Base-by-base conservation (phyloP, 2,113 vertebrate genomes). In the Bos taurus region DNA sequence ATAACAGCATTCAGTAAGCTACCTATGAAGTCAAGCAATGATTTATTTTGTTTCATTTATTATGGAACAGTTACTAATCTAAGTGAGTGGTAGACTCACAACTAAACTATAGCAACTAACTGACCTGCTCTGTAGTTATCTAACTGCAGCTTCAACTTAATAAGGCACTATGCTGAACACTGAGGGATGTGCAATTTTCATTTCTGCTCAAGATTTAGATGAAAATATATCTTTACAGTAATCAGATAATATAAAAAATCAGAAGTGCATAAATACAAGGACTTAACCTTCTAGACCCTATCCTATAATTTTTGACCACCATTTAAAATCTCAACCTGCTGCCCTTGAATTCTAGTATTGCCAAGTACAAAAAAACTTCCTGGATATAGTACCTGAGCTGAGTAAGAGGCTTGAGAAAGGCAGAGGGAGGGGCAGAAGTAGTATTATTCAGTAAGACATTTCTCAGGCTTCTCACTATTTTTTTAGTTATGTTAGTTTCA, bases 41-140 rank as follows among this genome's bases (percentile, higher is more conserved):
- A 96, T 90, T 97, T 95, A 88, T 21, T 30, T 88, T 96, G 59
- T 13, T 95, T 98, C 84, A 94, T 86, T 85, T 93, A 93, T 85
- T 93, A 96, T 26, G 3, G 40, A 97, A 85, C 21, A 81, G 62
- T 84, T 87, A 95, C 26, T 96, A 59, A 93, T 84, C 30, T 93
- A 95, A 95, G 30, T 67, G 23, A 90, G 28, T 77, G 19, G 14
- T 57, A 43, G 57, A 88, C 26, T 94, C 50, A 88, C 14, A 78
- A 50, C 46, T 90, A 88, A 93, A 13, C 91, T 94, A 87, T 13
- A 85, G 26, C 28, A 81, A 84, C 96, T 25, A 97, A 28, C 17
- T 11, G 52, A 43, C 36, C 48, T n/a, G 17, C 40, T 92, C 64
- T 96, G 33, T 59, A 90, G 33, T 85, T 54, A 93, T 77, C 54